phyloP scores from a whole-genome alignment of 2,797 vertebrate species.

The Helostoma temminkii region DNA sequence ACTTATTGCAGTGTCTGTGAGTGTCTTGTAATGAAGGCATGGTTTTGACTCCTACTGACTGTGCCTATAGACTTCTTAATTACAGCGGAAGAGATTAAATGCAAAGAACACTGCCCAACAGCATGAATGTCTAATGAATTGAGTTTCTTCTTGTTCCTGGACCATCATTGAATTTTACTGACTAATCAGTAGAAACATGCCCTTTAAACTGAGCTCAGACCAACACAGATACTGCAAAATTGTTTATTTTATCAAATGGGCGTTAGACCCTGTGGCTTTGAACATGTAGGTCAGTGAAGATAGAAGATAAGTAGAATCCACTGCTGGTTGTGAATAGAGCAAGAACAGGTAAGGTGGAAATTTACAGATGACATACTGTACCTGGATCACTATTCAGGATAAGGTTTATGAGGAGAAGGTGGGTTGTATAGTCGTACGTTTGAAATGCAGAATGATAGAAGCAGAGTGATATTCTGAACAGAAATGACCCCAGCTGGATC shows the following conservation, averaged over 20 bases:
- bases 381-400: no score
- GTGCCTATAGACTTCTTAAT: constrained; percentile 46
- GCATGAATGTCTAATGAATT: constrained; percentile 4
- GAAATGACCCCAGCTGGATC: not conserved
- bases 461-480: not conserved
- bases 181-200: no score
- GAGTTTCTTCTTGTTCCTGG: no score
- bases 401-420: not conserved
- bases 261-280: no score
- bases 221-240: no score
- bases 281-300: not conserved
- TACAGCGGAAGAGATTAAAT: constrained; percentile 17
- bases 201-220: no score
- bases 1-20: constrained; percentile 41
- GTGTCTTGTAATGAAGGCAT: constrained; percentile 43
- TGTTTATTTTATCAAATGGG: no score
- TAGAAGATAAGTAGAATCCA: not conserved
- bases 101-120: constrained; percentile 12
- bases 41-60: constrained; percentile 50
- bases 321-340: not conserved
- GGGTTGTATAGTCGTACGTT: not conserved
- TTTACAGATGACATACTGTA: not conserved
- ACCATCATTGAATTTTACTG: not conserved
- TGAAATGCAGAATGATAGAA: not conserved
- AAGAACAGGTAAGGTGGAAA: not conserved